Conservation (phyloP, 2,888 invertebrate genomes). For the Sycophila texana region DNA sequence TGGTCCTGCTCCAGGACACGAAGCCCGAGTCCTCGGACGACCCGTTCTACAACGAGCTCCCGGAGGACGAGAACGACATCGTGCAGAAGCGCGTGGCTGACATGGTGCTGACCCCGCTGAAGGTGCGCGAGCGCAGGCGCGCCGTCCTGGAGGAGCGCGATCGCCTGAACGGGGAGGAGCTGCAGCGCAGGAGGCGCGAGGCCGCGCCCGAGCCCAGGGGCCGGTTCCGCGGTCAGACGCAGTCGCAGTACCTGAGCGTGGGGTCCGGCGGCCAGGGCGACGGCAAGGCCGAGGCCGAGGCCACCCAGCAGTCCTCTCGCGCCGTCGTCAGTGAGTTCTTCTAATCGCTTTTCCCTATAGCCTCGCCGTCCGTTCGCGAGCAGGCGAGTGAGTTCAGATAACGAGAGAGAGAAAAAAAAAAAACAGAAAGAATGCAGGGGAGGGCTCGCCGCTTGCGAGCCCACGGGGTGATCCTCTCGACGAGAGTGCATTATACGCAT, state of each 20-base stretch:
- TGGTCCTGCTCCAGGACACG: conserved; percentile 72
- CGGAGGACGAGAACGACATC: conserved; percentile 67
- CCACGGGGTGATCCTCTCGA: no score
- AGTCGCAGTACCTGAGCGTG: conserved; percentile 88
- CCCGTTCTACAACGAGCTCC: conserved; percentile 68
- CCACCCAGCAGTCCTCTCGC: conserved; percentile 83
- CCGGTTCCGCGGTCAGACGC: conserved; percentile 85
- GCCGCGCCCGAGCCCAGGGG: conserved; percentile 58
- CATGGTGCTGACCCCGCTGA: conserved; percentile 48
- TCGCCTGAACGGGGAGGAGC: background rate
- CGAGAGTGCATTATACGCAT: no score
- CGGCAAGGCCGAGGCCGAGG: conserved; percentile 90
- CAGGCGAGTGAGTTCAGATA: no score
- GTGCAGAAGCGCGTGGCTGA: conserved; percentile 44
- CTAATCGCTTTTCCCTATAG: no score
- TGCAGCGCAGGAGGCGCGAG: conserved; percentile 65
- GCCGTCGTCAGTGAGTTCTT: conserved; percentile 84
- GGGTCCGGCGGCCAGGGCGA: conserved; percentile 79
- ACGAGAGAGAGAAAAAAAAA: no score
- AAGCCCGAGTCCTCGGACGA: conserved; percentile 59
- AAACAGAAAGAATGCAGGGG: background rate
- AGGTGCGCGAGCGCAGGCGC: conserved; percentile 48
- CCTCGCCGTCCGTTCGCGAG: no score
- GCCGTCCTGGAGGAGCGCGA: conserved; percentile 22
- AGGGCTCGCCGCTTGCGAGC: no score